phyloP scores from a whole-genome alignment of 2,113 vertebrate species.

The Tursiops truncatus region DNA sequence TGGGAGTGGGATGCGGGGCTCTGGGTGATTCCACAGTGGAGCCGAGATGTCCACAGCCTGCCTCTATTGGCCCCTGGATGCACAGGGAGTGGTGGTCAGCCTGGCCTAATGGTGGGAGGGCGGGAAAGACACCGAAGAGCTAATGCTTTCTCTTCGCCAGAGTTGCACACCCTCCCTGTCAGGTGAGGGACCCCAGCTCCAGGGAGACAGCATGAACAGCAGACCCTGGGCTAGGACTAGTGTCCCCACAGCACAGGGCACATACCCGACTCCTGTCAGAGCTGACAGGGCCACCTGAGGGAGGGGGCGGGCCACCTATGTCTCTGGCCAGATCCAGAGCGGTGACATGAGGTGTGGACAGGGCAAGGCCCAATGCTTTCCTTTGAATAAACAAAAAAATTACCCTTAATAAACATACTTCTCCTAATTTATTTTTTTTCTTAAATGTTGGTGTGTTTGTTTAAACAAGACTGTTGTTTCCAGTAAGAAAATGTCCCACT shows the following conservation, averaged over 20 bases:
- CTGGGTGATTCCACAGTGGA: not conserved
- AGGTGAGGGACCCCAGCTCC: not conserved
- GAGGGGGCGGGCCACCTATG: fast-evolving
- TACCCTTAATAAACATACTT: not conserved
- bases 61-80: not conserved
- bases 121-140: not conserved
- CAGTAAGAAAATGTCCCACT: not conserved
- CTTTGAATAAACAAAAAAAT: not conserved
- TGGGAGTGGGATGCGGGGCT: not conserved
- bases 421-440: not conserved
- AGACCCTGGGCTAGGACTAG: not conserved
- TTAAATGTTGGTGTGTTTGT: not conserved
- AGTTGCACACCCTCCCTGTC: not conserved
- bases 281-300: not conserved
- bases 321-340: not conserved
- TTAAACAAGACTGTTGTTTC: not conserved
- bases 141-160: not conserved
- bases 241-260: fast-evolving
- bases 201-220: too few relatives aligned
- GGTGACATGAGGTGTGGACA: not conserved
- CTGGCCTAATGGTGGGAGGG: not conserved
- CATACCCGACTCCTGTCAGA: not conserved
- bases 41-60: too few relatives aligned
- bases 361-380: not conserved
- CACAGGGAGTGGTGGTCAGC: not conserved